Conservation (phyloP, 1,140 invertebrate species). For the Bombyx mandarina region DNA sequence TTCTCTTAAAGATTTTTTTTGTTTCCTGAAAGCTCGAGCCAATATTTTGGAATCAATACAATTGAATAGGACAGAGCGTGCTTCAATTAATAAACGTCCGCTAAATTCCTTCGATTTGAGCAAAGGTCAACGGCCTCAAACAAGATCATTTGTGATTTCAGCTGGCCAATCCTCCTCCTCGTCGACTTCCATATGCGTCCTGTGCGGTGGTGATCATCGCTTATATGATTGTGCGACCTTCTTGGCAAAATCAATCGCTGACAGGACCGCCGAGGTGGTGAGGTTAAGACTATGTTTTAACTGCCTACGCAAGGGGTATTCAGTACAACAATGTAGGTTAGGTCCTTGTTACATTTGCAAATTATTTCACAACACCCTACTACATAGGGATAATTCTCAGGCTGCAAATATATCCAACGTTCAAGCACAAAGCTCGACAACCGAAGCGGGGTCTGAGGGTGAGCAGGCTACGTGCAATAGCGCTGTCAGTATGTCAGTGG, state of each 20-base stretch:
- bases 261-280: background rate
- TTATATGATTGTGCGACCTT: slow-evolving; percentile 1
- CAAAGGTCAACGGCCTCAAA: background rate
- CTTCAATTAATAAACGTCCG: background rate
- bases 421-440: too few species aligned
- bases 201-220: slow-evolving; percentile 1
- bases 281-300: slow-evolving; percentile 1
- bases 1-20: slow-evolving; percentile 6
- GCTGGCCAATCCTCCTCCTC: background rate
- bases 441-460: too few species aligned
- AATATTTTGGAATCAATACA: slow-evolving; percentile 5
- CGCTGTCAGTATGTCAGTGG: too few species aligned
- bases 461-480: too few species aligned
- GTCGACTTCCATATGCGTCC: background rate
- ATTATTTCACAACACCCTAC: background rate
- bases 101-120: background rate
- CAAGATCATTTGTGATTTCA: background rate
- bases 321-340: background rate
- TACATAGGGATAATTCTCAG: too few species aligned
- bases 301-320: slow-evolving; percentile 1
- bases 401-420: too few species aligned
- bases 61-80: background rate
- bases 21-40: slow-evolving; percentile 6
- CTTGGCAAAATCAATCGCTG: background rate
- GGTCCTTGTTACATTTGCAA: background rate